Evolutionary conservation across 1,140 invertebrate genomes (phyloP), one percentile per base, ranked within the genome.

Genomic region (Micrasema minimum): DNA sequence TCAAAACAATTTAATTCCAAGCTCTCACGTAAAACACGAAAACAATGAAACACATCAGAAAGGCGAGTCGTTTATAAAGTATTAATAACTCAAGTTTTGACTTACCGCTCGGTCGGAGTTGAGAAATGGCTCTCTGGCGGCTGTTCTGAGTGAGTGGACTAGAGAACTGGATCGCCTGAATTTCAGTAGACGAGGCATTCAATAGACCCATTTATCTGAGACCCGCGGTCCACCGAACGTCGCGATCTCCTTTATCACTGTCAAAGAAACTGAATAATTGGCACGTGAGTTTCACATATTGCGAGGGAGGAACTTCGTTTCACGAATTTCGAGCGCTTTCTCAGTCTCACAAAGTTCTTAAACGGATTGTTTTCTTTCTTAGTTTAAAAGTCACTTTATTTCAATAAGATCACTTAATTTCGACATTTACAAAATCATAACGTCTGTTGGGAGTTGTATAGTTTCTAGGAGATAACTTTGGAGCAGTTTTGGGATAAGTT

Each of bases 211-310:
- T 45, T 46, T 43, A 26, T 64, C 20, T 45, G 59, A 20, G 59
- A 0, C 12, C n/a, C 18, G n/a, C 14, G 31, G 14, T 31, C 12
- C n/a, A 18, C 22, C 31, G 57, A 23, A 9, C 1, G 43, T 43
- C 22, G 14, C 31, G 62, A n/a, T 66, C 26, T 16, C 14, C 46
- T 66, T 51, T 50, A 51, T 66, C 62, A 66, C 62, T 66, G 62
- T 66, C 62, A 66, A 45, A 37, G 46, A 45, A 31, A 18, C 41
- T 5, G 26, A 48, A 22, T 66, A 66, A 50, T 66, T 66, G 62
- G 46, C 62, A 66, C 62, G 62, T 66, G 46, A 23, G 48, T 66
- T 38, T 3, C 46, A 51, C 59, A 37, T 51, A 38, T 66, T 50
- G 50, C 48, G 35, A 46, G 61, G 55, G 35, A 31, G 31, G 48